Base-by-base conservation (phyloP, 2,113 vertebrate species). In the Thamnophis sirtalis region DNA sequence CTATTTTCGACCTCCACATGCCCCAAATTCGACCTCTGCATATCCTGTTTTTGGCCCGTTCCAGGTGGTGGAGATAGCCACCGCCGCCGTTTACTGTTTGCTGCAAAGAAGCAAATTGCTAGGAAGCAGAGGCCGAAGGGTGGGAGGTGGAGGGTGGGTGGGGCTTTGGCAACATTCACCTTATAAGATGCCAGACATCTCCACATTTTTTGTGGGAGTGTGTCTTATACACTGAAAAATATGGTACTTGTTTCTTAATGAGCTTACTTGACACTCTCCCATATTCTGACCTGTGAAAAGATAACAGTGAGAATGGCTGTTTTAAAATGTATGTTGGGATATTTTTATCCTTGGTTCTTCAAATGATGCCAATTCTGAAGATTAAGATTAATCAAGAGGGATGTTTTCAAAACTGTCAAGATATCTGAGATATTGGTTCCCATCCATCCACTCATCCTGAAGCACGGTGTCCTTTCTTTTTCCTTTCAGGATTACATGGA, bases 401-500 rank as follows among this genome's bases (percentile, higher is more conserved):
- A 33, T 53, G 6, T 48, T 58, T 55, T 60, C 13, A 88, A 48
- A 68, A 9, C 38, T 1, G 51, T 68, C 60, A 91, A 90, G 89
- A 88, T 55, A 84, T 91, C 87, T 13, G 53, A 80, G 38, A 68
- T 63, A 53, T 43, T 91, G 43, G 17, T 53, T 88, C 84, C 85
- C 8, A 24, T 93, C 55, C 68, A 87, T 84, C 68, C 92, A 49
- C n/a, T 85, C 80, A 87, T 50, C 53, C 33, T 53, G 89, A 53
- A 58, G 24, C 93, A 50, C 38, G 22, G 33, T 85, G 68, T n/a
- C 51, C 43, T 89, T 88, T 87, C 7, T 91, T 84, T n/a, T 54
- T 90, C 22, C 7, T 89, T 92, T 68, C 92, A 33, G 92, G 48
- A 91, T 63, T 85, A 22, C 6, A 15, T 56, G 89, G 90, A 96